Evolutionary conservation across 2,888 invertebrate species (phyloP).

Genomic region (Epicampocera succincta): DNA sequence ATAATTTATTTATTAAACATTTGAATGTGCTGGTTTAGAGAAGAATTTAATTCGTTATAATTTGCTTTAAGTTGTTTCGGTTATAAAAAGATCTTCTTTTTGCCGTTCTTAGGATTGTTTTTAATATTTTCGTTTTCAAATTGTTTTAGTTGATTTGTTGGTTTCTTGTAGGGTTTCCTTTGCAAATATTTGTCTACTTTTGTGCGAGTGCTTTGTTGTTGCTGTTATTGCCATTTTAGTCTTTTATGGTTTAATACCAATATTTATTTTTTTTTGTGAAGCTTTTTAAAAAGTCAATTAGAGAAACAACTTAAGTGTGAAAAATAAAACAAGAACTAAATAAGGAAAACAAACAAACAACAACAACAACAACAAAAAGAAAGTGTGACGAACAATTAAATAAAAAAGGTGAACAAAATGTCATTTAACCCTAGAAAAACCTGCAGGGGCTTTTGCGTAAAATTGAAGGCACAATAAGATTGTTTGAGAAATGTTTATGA

Average conservation of each 20-base stretch:
- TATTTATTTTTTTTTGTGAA: conserved; percentile 62
- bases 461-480: too few species aligned
- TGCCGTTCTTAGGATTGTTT: neutral
- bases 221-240: conserved; percentile 15
- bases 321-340: conserved; percentile 59
- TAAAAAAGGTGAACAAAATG: conserved; percentile 34
- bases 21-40: conserved; percentile 14
- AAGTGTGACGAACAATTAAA: conserved; percentile 44
- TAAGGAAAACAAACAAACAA: neutral
- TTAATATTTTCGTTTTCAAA: conserved; percentile 39
- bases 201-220: conserved; percentile 14
- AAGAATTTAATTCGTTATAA: neutral
- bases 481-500: too few species aligned
- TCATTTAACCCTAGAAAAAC: conserved; percentile 41
- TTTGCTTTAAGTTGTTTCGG: conserved; percentile 31
- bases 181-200: conserved; percentile 36
- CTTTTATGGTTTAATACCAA: conserved; percentile 62
- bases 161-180: conserved; percentile 67
- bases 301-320: conserved; percentile 63
- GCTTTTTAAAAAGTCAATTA: conserved; percentile 69
- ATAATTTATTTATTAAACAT: conserved; percentile 38
- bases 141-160: conserved; percentile 65
- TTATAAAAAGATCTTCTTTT: conserved; percentile 23
- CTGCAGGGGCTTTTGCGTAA: neutral
- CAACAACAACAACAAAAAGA: neutral